Conservation (phyloP, 2,113 vertebrate genomes). For the Halcyon malimbica region DNA sequence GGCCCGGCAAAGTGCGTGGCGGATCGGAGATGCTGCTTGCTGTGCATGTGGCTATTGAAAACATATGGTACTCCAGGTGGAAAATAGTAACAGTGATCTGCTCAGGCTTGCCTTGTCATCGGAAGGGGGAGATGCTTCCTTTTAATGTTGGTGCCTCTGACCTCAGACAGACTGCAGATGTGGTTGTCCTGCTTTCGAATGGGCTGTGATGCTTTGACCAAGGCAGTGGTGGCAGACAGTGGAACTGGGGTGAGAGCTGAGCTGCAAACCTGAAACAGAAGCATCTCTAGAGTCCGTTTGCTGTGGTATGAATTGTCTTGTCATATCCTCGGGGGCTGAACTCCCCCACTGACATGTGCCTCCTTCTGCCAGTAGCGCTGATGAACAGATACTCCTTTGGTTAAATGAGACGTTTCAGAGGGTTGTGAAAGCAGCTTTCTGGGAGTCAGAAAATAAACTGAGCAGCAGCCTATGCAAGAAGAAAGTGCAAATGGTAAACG, state of each 20-base stretch:
- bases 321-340: conserved; percentile 2
- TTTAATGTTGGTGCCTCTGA: not conserved
- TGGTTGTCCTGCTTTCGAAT: not conserved
- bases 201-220: not conserved
- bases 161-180: not conserved
- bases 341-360: conserved; percentile 44
- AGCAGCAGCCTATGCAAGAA: not conserved
- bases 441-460: conserved; percentile 31
- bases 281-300: not conserved
- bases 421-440: conserved; percentile 44
- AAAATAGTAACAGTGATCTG: not conserved
- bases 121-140: not conserved
- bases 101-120: not conserved
- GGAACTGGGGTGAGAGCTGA: not conserved
- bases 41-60: not conserved
- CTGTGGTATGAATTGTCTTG: not conserved
- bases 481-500: not conserved
- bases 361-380: conserved; percentile 28
- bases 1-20: not conserved
- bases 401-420: conserved; percentile 37
- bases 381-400: conserved; percentile 21
- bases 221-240: not conserved
- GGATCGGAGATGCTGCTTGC: not conserved
- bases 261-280: not conserved
- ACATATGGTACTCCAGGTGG: not conserved